A percentile compares a stretch with the other conserved stretches of the same genome.
phyloP scores from a whole-genome alignment of 2,888 invertebrate genomes.

The Gibbula magus region DNA sequence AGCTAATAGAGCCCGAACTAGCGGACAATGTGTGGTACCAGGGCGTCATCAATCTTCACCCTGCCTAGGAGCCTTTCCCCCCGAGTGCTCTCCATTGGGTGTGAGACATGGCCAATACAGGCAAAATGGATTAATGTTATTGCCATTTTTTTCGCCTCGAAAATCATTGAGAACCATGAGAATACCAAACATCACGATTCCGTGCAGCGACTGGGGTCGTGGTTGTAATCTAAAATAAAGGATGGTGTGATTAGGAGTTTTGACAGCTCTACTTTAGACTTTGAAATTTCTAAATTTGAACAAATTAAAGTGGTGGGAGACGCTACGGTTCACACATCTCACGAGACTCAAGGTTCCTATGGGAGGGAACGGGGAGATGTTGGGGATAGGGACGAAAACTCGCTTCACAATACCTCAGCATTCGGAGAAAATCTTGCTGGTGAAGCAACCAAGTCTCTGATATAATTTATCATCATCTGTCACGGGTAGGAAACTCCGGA shows the following conservation, averaged over 20 bases:
- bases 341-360: no score
- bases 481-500: no score
- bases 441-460: no score
- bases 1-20: constrained; percentile 2
- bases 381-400: no score
- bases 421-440: no score
- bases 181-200: background rate
- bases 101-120: background rate
- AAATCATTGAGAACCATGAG: background rate
- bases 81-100: background rate
- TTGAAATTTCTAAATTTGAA: background rate
- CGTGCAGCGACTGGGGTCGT: background rate
- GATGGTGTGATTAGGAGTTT: background rate
- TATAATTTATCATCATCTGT: no score
- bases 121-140: constrained; percentile 26
- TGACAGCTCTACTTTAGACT: background rate
- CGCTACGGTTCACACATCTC: no score
- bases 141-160: background rate
- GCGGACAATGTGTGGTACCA: background rate
- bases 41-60: constrained; percentile 1
- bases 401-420: no score
- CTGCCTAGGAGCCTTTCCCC: background rate
- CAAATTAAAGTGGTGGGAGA: background rate
- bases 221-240: constrained; percentile 1
- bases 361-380: no score